Evolutionary conservation across 2,797 vertebrate genomes (phyloP), one percentile per base, ranked within the genome.

Genomic region (Centropyge bicolor): DNA sequence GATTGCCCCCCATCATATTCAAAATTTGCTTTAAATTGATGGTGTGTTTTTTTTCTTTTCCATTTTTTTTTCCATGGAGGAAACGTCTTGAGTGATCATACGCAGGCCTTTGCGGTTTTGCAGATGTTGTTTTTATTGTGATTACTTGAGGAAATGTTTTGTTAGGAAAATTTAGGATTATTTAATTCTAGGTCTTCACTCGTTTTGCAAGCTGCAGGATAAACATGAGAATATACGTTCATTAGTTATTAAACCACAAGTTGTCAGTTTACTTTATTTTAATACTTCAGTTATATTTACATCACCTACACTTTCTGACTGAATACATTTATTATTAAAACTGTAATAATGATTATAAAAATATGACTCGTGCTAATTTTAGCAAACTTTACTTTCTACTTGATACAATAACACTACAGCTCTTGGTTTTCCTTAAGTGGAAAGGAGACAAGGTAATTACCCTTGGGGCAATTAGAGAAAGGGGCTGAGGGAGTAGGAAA

Each of bases 101-200:
- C 65, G 48, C 88, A 93, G 93, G 80, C 86, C 76, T 60, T 72
- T 83, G 90, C 45, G 72, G 85, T 91, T 92, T 91, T 74, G 82
- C 87, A 83, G 85, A 89, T 89, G 94, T 90, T 92, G 89, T 93
- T 95, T 94, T 90, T 90, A 86, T 93, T 95, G 88, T 91, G 91
- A 93, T 95, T 94, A 90, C 88, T 94, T 91, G 83, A 90, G 91
- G 92, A 94, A 95, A 94, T 94, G 87, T 95, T 95, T 89, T 92
- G 88, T 92, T 94, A 83, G 92, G 76, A 51, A 86, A 89, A 89
- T 82, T 82, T 82, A 63, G 41, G 74, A 88, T 89, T 84, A 85
- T 91, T 91, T 85, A 68, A 86, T 82, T 73, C 59, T 27, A 64
- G 60, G 81, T 45, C 64, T 63, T 81, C 59, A 68, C 73, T 70